These are phyloP conservation scores for Dasypogon diadema DNA, from an alignment of 2,888 invertebrate genomes.

Conservation along the genomic window DNA sequence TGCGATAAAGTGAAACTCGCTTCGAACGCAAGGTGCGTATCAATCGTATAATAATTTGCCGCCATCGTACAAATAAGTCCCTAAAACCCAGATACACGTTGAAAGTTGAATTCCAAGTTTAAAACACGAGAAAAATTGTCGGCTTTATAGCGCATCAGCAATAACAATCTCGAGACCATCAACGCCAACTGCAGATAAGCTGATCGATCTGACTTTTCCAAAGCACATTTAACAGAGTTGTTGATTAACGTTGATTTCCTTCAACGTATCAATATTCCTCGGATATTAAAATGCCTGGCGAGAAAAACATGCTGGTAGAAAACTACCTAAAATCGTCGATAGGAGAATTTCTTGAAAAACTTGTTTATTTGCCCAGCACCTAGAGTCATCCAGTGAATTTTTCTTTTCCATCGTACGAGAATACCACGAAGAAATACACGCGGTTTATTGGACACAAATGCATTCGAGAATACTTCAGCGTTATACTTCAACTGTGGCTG, in stretches of 20 bases:
- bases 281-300: background rate
- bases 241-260: constrained; percentile 32
- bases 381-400: background rate
- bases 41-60: constrained; percentile 43
- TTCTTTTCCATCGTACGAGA: too few relatives aligned
- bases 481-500: background rate
- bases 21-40: constrained; percentile 26
- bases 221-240: background rate
- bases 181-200: background rate
- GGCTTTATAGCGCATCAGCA: constrained; percentile 1
- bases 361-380: constrained; percentile 30
- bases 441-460: constrained; percentile 6
- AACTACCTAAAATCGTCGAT: constrained; percentile 26
- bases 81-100: constrained; percentile 55
- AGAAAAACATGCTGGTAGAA: constrained; percentile 24
- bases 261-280: constrained; percentile 22
- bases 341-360: constrained; percentile 47
- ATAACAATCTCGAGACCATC: background rate
- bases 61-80: constrained; percentile 52
- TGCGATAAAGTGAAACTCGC: constrained; percentile 34
- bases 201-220: background rate
- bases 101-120: constrained; percentile 53
- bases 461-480: constrained; percentile 4
- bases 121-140: constrained; percentile 23
- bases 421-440: background rate